A percentile compares a stretch with the other conserved stretches of the same genome.
These are phyloP conservation scores for Lasiurus cinereus DNA, from an alignment of 2,113 vertebrate genomes.

Conservation along the genomic window DNA sequence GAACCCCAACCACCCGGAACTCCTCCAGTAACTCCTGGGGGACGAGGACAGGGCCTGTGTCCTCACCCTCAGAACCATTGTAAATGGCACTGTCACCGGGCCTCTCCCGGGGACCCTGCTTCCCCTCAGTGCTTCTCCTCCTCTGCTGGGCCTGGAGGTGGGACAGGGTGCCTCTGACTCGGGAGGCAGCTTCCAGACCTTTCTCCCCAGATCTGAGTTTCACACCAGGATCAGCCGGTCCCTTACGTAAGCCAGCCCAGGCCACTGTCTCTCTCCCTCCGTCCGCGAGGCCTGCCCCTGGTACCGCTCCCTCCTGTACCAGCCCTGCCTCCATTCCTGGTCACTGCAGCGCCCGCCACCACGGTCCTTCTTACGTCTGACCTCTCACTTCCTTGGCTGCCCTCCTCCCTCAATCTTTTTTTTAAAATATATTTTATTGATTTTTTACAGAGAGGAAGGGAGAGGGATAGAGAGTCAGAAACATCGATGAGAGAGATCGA, in stretches of 20 bases:
- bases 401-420: no score
- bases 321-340: neutral
- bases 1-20: no score
- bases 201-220: neutral
- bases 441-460: no score
- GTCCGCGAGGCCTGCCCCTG: fast-evolving
- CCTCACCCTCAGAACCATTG: neutral
- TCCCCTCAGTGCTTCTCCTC: neutral
- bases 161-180: neutral
- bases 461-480: no score
- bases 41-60: no score
- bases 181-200: neutral
- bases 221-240: neutral
- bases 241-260: neutral
- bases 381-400: neutral
- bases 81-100: neutral
- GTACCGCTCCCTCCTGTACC: fast-evolving
- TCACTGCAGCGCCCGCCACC: fast-evolving
- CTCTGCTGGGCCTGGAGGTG: neutral
- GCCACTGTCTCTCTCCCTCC: neutral
- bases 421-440: no score
- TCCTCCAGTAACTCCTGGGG: no score
- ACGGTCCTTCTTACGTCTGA: neutral
- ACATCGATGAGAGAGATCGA: no score
- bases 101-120: neutral